Percentiles rank a stretch among this genome's conserved stretches.
Conservation (phyloP, 2,113 vertebrate genomes). For the Candoia aspera region DNA sequence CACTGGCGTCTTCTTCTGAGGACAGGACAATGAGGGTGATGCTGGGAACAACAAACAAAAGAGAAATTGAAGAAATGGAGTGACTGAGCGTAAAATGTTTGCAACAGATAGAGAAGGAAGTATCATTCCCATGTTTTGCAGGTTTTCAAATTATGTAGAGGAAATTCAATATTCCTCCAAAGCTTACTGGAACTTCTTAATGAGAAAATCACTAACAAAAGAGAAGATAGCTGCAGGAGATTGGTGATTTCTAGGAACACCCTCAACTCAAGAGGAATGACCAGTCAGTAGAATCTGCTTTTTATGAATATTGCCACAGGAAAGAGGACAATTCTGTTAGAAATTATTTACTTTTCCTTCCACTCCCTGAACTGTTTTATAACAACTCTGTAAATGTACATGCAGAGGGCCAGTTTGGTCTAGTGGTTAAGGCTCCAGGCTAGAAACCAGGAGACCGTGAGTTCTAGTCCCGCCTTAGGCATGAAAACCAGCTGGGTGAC, state of each 20-base stretch:
- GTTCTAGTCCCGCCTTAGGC: no score
- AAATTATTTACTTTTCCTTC: neutral
- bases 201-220: neutral
- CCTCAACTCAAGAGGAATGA: neutral
- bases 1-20: slow-evolving; percentile 68
- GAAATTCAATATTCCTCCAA: neutral
- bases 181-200: neutral
- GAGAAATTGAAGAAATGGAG: neutral
- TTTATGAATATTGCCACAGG: neutral
- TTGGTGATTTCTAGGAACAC: neutral
- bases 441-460: no score
- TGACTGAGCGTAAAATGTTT: neutral
- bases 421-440: no score
- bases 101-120: neutral
- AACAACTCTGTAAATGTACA: neutral
- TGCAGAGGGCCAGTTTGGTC: no score
- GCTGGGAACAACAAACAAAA: slow-evolving; percentile 62
- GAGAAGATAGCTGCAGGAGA: neutral
- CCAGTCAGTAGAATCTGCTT: neutral
- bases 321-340: neutral
- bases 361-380: neutral
- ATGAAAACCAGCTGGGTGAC: no score
- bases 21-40: slow-evolving; percentile 87
- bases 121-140: no score
- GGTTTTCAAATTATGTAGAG: neutral